These are phyloP conservation scores for Pseudochirops corinnae DNA, from an alignment of 2,797 vertebrate genomes.

Conservation along the genomic window DNA sequence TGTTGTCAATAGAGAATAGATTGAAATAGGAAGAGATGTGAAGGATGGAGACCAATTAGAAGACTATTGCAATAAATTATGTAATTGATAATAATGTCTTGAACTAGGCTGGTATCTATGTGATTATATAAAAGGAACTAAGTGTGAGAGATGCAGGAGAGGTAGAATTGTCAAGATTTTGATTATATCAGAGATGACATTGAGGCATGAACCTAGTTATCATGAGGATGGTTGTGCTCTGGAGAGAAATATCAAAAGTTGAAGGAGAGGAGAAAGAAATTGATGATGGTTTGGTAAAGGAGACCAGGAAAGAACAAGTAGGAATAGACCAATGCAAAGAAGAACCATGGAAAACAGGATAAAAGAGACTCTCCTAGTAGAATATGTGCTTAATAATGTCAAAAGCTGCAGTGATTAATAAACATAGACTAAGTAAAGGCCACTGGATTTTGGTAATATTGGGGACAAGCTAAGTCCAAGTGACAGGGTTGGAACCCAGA, in stretches of 20 bases:
- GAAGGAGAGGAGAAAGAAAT: neutral
- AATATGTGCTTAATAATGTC: neutral
- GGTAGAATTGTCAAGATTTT: neutral
- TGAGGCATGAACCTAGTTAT: neutral
- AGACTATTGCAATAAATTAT: neutral
- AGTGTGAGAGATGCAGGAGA: neutral
- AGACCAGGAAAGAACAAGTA: neutral
- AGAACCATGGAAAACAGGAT: neutral
- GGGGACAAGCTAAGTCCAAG: neutral
- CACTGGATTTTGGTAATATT: neutral
- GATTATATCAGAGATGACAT: neutral
- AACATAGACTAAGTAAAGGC: neutral
- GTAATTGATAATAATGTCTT: neutral
- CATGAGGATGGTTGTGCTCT: neutral
- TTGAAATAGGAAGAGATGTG: neutral
- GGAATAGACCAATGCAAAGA: neutral
- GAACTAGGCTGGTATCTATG: neutral
- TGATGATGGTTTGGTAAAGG: neutral
- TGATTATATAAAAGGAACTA: neutral
- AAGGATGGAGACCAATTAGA: neutral
- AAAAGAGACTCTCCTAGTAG: neutral
- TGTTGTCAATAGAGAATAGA: neutral
- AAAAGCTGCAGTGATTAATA: neutral
- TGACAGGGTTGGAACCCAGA: neutral
- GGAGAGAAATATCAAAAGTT: neutral